These are phyloP conservation scores for Troglohyphantes excavatus DNA, from an alignment of 2,888 invertebrate genomes.

Conservation along the genomic window DNA sequence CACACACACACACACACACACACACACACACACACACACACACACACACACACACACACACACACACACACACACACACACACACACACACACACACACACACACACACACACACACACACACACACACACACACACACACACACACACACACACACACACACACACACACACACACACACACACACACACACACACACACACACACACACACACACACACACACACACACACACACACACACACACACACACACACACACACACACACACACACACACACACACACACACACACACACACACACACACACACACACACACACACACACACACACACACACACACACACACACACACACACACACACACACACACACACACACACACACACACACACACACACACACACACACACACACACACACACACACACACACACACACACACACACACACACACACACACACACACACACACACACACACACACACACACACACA, in stretches of 20 bases:
- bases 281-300: constrained; percentile 2
- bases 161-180: constrained; percentile 2
- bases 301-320: constrained; percentile 2
- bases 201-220: constrained; percentile 2
- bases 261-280: constrained; percentile 2
- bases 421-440: too few relatives aligned
- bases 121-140: constrained; percentile 2
- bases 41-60: too few relatives aligned
- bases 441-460: too few relatives aligned
- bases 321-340: constrained; percentile 2
- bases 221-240: constrained; percentile 2
- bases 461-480: too few relatives aligned
- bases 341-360: constrained; percentile 2
- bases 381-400: too few relatives aligned
- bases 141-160: constrained; percentile 2
- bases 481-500: too few relatives aligned
- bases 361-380: background rate
- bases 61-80: too few relatives aligned
- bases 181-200: constrained; percentile 2
- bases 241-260: constrained; percentile 2
- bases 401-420: too few relatives aligned
- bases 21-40: too few relatives aligned
- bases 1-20: too few relatives aligned
- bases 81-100: constrained; percentile 80
- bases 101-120: constrained; percentile 2